Base-by-base conservation (phyloP, 2,113 vertebrate species). In the Tretioscincus oriximinensis region DNA sequence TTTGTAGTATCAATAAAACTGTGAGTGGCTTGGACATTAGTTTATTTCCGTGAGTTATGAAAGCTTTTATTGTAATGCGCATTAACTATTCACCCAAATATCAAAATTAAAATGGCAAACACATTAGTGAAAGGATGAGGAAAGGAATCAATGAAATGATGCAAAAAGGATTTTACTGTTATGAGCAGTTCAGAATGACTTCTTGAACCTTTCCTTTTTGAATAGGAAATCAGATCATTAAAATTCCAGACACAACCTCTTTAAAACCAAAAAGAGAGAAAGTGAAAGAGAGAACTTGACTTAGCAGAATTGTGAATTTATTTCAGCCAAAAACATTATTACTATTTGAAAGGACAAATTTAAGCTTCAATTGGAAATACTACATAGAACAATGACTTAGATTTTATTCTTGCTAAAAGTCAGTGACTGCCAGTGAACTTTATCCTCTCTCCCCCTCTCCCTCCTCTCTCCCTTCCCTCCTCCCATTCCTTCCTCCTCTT, bases 191-290 rank as follows among this genome's bases (percentile, higher is more conserved):
- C 66, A 63, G 6, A 63, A 22, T 79, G 54, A 64, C 76, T 84
- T 75, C 54, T 51, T 84, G 77, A 84, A 84, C 71, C 41, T 84
- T 49, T 65, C 49, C 35, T 28, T 49, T 68, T 70, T 79, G 16
- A 84, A 79, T 75, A 63, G 28, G 28, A 74, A 84, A 79, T 51
- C 35, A 73, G 71, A 54, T 28, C 41, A 79, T 84, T 79, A 79
- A 60, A 20, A 49, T 69, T 84, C 66, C 16, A 75, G 45, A 69
- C 20, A 29, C 51, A 69, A 79, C n/a, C 9, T 11, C 9, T 63
- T 65, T 58, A 67, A 60, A 66, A 67, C 73, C 68, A 74, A 41
- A 65, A 66, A 66, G 54, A 58, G 18, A 58, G 54, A 58, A 18
- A 28, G 5, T 12, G 35, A 60, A 5, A 29, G 47, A 66, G 47